A percentile compares a stretch with the other conserved stretches of the same genome.
These are phyloP conservation scores for Tolmerus cingulatus DNA, from an alignment of 2,888 invertebrate genomes.

Conservation along the genomic window DNA sequence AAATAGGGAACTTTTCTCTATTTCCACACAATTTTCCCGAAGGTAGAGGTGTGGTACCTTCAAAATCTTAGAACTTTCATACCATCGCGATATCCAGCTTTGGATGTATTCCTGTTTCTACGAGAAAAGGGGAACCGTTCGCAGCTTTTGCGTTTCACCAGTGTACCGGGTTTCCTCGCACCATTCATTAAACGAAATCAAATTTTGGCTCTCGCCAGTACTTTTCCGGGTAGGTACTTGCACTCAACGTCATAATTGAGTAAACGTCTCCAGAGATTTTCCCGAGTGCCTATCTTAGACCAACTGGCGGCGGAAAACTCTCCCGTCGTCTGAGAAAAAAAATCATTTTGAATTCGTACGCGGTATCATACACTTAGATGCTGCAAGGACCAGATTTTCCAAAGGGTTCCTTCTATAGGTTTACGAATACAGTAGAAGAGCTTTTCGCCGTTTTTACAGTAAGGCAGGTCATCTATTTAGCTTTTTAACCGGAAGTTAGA, in stretches of 20 bases:
- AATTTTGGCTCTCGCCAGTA: neutral
- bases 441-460: neutral
- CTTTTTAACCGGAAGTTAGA: neutral
- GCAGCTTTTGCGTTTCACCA: neutral
- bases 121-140: neutral
- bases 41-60: neutral
- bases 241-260: conserved; percentile 15
- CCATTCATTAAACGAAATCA: conserved; percentile 1
- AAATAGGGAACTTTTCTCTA: neutral
- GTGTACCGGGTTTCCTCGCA: neutral
- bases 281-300: neutral
- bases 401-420: neutral
- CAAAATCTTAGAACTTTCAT: neutral
- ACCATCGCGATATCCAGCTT: neutral
- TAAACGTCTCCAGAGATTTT: neutral
- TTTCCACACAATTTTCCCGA: neutral
- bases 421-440: neutral
- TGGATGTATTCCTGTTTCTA: neutral
- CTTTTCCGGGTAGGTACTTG: neutral
- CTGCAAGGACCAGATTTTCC: neutral
- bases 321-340: neutral
- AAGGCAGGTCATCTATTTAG: neutral
- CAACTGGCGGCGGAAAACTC: neutral
- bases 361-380: neutral
- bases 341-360: neutral